Base-by-base conservation (phyloP, 2,113 vertebrate species). In the Prionailurus bengalensis region DNA sequence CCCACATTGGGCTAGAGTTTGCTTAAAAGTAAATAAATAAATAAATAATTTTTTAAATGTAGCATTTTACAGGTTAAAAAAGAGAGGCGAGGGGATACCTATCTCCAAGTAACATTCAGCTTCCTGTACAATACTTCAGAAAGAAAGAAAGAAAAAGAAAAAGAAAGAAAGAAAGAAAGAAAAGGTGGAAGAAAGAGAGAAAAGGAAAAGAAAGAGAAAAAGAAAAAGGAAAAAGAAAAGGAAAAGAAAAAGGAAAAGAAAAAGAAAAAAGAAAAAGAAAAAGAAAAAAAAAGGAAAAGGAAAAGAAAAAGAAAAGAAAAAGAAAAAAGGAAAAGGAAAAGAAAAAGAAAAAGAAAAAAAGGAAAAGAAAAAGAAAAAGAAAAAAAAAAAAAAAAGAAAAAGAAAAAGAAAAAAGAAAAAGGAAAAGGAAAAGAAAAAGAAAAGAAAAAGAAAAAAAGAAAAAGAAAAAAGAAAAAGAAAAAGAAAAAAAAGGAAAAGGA, bases 61-160 rank as follows among this genome's bases (percentile, higher is more conserved):
- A 45, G 29, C 45, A 16, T 25, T 45, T 76, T 45, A 45, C 3
- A 45, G 13, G 39, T 76, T 45, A 27, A 73, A 73, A 71, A 27
- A 45, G 14, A 74, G 12, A 27, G 21, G 58, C 7, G 45, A 45
- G 45, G 25, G 45, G 73, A 76, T 39, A 99, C 91, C 99, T 99
- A 0, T 98, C 97, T 94, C 98, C 45, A 51, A 78, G 27, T 78
- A 78, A 51, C 15, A 78, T 0, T 7, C 5, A 16, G 27, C 17
- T 78, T 78, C 29, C 76, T 51, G 29, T 4, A 78, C 15, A 45
- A 45, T 74, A 5, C 19, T 19, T 16, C 19, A 63, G 1, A 21
- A 23, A 51, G 55, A n/a, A 39, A 3, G 23, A 5, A 42, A 23
- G 14, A 55, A 6, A 23, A 10, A 5, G n/a, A 5, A 16, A 27